Conservation (phyloP, 2,113 vertebrate species). For the Caracal caracal region DNA sequence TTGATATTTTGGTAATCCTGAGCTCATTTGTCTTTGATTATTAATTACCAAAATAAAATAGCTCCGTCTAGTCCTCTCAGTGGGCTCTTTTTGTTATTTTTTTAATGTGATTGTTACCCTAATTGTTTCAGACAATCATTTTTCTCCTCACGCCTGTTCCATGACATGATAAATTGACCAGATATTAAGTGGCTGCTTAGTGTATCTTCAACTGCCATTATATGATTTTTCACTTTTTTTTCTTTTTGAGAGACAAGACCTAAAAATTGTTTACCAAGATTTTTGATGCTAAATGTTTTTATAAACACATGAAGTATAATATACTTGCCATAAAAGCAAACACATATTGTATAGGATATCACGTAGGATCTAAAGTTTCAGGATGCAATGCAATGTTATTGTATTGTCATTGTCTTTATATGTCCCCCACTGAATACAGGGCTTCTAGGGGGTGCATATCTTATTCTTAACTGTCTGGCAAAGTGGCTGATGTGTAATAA, state of each 20-base stretch:
- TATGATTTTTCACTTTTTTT: background rate
- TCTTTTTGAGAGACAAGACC: background rate
- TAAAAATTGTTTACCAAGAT: background rate
- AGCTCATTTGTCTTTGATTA: slow-evolving; percentile 55
- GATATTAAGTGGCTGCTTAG: background rate
- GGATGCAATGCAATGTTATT: background rate
- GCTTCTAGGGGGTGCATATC: background rate
- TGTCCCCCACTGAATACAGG: background rate
- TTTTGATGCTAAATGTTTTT: slow-evolving; percentile 18
- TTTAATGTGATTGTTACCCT: slow-evolving; percentile 50
- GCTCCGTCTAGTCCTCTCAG: background rate
- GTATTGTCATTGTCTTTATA: background rate
- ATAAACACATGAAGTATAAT: background rate
- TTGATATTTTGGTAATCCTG: slow-evolving; percentile 49
- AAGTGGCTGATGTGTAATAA: background rate
- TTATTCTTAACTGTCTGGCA: background rate
- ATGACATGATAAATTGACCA: slow-evolving; percentile 62
- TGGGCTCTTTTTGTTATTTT: slow-evolving; percentile 25
- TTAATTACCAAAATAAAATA: slow-evolving; percentile 62
- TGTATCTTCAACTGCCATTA: background rate
- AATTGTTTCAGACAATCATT: slow-evolving; percentile 59
- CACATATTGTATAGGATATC: background rate
- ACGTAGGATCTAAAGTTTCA: background rate
- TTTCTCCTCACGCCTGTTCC: slow-evolving; percentile 40
- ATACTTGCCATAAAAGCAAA: background rate